Conservation (phyloP, 2,888 invertebrate genomes). For the Amblyjoppa proteus region DNA sequence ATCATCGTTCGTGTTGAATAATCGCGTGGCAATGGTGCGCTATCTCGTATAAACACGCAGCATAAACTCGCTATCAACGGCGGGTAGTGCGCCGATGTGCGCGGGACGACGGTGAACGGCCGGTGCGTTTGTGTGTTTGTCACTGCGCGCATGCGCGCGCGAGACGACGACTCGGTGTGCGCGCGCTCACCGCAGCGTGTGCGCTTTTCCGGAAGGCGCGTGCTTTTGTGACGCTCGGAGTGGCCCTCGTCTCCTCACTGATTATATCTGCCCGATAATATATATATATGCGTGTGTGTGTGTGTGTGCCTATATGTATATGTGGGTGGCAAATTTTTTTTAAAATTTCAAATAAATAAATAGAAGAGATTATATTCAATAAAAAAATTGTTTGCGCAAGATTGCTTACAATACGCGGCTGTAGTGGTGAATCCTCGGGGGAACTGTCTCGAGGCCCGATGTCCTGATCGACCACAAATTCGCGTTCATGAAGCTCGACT, state of each 20-base stretch:
- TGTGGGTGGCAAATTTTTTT: too few species aligned
- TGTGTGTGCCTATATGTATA: too few species aligned
- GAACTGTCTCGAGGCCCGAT: slow-evolving; percentile 72
- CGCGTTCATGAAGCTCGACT: slow-evolving; percentile 75
- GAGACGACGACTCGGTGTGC: slow-evolving; percentile 60
- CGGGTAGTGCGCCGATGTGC: background rate
- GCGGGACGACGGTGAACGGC: slow-evolving; percentile 22
- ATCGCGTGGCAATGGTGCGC: slow-evolving; percentile 38
- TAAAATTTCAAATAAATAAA: background rate
- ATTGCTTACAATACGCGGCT: slow-evolving; percentile 7
- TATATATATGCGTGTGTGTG: background rate
- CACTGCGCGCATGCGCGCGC: slow-evolving; percentile 73
- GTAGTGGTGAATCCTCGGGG: slow-evolving; percentile 51
- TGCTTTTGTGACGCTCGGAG: slow-evolving; percentile 37
- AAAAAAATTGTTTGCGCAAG: slow-evolving; percentile 1
- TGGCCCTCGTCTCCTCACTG: slow-evolving; percentile 1
- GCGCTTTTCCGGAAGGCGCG: slow-evolving; percentile 43
- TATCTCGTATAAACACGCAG: slow-evolving; percentile 32
- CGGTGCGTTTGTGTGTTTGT: slow-evolving; percentile 71
- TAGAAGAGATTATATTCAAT: background rate
- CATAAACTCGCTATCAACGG: slow-evolving; percentile 37
- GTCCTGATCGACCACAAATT: slow-evolving; percentile 76
- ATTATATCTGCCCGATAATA: background rate
- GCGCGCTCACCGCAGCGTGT: slow-evolving; percentile 21
- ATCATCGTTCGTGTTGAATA: slow-evolving; percentile 21